Percentiles rank a stretch among this genome's conserved stretches.
Evolutionary conservation across 2,888 invertebrate genomes (phyloP).

Genomic region (Netelia inedita): DNA sequence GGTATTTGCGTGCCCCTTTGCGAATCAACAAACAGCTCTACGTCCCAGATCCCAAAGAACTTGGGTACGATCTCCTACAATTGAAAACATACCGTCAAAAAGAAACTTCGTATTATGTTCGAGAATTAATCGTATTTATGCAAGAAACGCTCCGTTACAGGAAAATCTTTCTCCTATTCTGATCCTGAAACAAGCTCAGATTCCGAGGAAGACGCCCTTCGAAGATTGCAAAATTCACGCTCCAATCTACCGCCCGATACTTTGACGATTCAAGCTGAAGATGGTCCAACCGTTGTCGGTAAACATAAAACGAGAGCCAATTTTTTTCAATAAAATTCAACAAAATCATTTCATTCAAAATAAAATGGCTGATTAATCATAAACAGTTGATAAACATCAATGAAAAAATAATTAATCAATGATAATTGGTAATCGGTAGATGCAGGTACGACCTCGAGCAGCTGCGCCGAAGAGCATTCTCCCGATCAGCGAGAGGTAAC

Average conservation of each 20-base stretch:
- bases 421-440: conserved; percentile 71
- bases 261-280: conserved; percentile 85
- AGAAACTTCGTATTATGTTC: background rate
- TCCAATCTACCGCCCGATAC: conserved; percentile 81
- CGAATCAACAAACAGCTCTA: conserved; percentile 81
- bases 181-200: conserved; percentile 91
- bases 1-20: conserved; percentile 85
- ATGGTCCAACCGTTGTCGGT: conserved; percentile 82
- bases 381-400: background rate
- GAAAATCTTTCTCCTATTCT: conserved; percentile 88
- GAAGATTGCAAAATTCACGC: conserved; percentile 85
- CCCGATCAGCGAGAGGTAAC: conserved; percentile 76
- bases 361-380: no score
- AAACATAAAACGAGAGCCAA: conserved; percentile 48
- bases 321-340: background rate
- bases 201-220: conserved; percentile 90
- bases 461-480: conserved; percentile 79
- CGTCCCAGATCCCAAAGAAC: conserved; percentile 81
- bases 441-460: conserved; percentile 77
- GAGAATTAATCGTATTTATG: background rate
- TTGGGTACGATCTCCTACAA: conserved; percentile 77
- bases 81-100: background rate
- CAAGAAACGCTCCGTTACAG: conserved; percentile 79
- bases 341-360: no score
- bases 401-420: background rate